Evolutionary conservation across 1,140 invertebrate species (phyloP).

Genomic region (Calycopis cecrops): DNA sequence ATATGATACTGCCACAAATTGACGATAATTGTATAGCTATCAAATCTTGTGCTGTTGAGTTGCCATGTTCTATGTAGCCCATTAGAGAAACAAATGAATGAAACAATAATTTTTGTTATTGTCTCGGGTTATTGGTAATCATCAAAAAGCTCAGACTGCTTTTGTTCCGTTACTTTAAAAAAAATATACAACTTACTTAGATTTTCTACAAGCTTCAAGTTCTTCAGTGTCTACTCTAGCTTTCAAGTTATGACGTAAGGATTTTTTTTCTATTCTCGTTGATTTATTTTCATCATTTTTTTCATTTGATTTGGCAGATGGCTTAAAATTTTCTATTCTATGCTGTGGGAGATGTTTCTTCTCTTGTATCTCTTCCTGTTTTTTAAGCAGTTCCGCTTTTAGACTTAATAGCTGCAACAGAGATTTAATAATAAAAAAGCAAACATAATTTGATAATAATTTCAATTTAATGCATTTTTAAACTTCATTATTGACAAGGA

Average conservation of each 20-base stretch:
- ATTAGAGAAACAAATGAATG: too few species aligned
- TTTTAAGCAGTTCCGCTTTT: conserved; percentile 85
- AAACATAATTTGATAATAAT: too few species aligned
- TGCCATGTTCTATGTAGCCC: too few species aligned
- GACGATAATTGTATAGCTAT: too few species aligned
- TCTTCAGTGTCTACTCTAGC: conserved; percentile 74
- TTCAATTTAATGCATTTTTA: too few species aligned
- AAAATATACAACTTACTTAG: conserved; percentile 67
- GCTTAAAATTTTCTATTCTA: conserved; percentile 62
- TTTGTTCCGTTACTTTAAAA: too few species aligned
- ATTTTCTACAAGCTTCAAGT: conserved; percentile 75
- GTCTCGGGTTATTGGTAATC: too few species aligned
- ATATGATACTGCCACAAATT: too few species aligned
- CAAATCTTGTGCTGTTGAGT: too few species aligned
- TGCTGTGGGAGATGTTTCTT: conserved; percentile 74
- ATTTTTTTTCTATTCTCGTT: conserved; percentile 38
- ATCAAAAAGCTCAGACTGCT: too few species aligned
- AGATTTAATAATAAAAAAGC: conserved; percentile 17
- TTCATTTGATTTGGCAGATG: conserved; percentile 28
- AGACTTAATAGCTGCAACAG: conserved; percentile 78
- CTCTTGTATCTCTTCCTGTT: conserved; percentile 84
- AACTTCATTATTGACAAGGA: too few species aligned
- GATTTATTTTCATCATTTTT: conserved; percentile 28
- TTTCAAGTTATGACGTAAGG: conserved; percentile 56
- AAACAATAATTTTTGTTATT: too few species aligned